Evolutionary conservation across 2,888 invertebrate genomes (phyloP).

Genomic region (Microplitis manilae): DNA sequence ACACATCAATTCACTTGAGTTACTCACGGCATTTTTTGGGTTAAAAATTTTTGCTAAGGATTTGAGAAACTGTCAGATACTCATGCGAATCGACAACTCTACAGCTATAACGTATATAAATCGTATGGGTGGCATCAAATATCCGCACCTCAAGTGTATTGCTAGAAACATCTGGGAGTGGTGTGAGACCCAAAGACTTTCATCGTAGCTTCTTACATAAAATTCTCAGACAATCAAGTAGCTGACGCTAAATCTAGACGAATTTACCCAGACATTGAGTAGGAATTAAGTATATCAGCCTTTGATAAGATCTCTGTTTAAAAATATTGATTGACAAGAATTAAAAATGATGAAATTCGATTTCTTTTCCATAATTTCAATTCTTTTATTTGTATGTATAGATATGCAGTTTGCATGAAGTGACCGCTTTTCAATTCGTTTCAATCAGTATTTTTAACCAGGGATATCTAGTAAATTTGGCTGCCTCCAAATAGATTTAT

Average conservation of each 20-base stretch:
- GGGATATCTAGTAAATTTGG: constrained; percentile 30
- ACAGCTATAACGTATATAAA: constrained; percentile 51
- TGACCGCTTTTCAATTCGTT: too few relatives aligned
- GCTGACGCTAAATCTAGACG: constrained; percentile 43
- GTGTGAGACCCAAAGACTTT: constrained; percentile 44
- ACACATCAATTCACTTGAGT: constrained; percentile 28
- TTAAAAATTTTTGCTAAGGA: constrained; percentile 49
- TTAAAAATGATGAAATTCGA: too few relatives aligned
- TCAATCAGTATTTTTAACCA: too few relatives aligned
- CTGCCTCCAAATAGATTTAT: constrained; percentile 45
- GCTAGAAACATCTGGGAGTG: constrained; percentile 44
- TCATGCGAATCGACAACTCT: constrained; percentile 46
- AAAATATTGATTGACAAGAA: too few relatives aligned
- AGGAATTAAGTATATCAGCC: constrained; percentile 37
- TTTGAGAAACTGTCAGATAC: neutral
- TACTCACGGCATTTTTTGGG: constrained; percentile 16
- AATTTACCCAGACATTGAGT: constrained; percentile 43
- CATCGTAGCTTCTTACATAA: constrained; percentile 45
- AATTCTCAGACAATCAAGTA: constrained; percentile 41
- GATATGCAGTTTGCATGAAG: too few relatives aligned
- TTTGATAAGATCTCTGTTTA: constrained; percentile 31
- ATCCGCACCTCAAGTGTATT: constrained; percentile 46
- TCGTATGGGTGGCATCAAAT: constrained; percentile 51
- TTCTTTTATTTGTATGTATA: too few relatives aligned
- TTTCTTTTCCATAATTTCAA: too few relatives aligned